Base-by-base conservation (phyloP, 2,113 vertebrate species). In the Esox niger region DNA sequence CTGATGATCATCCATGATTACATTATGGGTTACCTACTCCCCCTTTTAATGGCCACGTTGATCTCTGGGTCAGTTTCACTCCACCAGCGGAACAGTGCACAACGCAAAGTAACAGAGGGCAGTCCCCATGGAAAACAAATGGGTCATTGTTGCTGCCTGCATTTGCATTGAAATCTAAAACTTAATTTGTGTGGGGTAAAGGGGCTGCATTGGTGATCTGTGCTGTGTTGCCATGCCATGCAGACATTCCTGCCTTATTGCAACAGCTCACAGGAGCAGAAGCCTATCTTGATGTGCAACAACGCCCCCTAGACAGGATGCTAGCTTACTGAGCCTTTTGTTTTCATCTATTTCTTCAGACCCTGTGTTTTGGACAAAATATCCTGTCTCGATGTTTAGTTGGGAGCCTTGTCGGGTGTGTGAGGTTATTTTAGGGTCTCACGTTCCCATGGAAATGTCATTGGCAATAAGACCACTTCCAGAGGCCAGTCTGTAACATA, bases 21-120 rank as follows among this genome's bases (percentile, higher is more conserved):
- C 72, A 73, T 38, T 69, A 25, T 21, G 52, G 69, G 29, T 77
- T 68, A 43, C 58, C 20, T 65, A 27, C 55, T 4, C 2, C 63
- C 29, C 57, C 58, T 43, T 33, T 31, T 66, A 61, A 43, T 46
- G 46, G 74, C 74, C 61, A 71, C 73, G 64, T 79, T 88, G 84
- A 83, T 87, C 75, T 86, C 59, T 25, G 75, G 72, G 75, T 86
- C 59, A 52, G 76, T 89, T 88, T 86, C 89, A 47, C 69, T 78
- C 61, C 71, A 23, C 20, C 67, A 68, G 74, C 60, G 65, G 69
- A 76, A 31, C 26, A 46, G 64, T 64, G 69, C 62, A 77, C 70
- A 80, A 74, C 58, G 70, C 35, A 58, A 74, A 61, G 55, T 25
- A 60, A 68, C 75, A 76, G 30, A 59, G 74, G 78, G 71, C 60